A percentile compares a stretch with the other conserved stretches of the same genome.
Evolutionary conservation across 2,113 vertebrate genomes (phyloP).

Genomic region (Montifringilla adamsi): DNA sequence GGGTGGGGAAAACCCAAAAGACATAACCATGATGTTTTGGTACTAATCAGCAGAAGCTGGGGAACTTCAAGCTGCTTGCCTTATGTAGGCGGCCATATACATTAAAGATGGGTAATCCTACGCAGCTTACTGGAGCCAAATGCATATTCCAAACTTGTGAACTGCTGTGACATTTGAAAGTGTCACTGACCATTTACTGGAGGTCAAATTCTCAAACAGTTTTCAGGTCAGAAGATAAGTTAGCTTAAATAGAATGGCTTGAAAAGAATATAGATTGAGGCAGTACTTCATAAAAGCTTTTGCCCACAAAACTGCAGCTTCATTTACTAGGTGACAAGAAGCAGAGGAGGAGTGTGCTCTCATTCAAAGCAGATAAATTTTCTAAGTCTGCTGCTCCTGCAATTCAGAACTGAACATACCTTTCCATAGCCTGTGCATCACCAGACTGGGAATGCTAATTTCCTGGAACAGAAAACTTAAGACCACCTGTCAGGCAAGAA

Average conservation of each 20-base stretch:
- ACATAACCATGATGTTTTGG: not conserved
- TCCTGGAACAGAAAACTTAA: not conserved
- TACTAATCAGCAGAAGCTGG: not conserved
- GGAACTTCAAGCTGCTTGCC: not conserved
- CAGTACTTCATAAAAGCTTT: not conserved
- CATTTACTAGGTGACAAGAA: not conserved
- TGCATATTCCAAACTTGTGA: not conserved
- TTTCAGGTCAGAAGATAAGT: not conserved
- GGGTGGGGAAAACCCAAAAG: constrained; percentile 5
- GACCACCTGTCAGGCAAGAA: not conserved
- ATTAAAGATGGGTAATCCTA: not conserved
- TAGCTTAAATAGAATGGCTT: not conserved
- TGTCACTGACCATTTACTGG: not conserved
- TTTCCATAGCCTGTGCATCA: not conserved
- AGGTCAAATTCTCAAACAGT: not conserved
- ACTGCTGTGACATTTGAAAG: not conserved
- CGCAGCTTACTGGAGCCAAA: not conserved
- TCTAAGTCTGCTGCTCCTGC: not conserved
- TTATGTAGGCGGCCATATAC: not conserved
- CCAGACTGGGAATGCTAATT: not conserved
- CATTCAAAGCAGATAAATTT: not conserved
- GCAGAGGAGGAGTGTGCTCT: not conserved
- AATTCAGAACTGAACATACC: not conserved
- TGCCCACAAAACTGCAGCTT: not conserved
- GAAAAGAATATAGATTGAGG: not conserved